Evolutionary conservation across 2,797 vertebrate genomes (phyloP).

Genomic region (Micrastur ruficollis): DNA sequence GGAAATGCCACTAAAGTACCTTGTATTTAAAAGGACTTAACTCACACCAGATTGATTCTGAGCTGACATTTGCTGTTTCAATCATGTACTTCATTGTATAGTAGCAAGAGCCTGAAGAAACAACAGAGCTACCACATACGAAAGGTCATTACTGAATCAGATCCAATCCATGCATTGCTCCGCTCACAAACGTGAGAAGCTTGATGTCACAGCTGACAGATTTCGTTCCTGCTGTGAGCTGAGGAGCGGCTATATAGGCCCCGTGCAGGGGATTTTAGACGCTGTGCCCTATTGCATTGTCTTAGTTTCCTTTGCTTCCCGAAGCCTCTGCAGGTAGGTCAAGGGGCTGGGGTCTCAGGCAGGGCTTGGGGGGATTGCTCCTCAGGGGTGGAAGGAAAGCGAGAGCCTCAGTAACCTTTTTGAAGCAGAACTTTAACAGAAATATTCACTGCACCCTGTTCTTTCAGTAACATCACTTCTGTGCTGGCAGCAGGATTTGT

Average conservation of each 20-base stretch:
- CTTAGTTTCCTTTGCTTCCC: neutral
- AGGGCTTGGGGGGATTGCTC: rapidly evolving
- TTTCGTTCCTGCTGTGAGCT: neutral
- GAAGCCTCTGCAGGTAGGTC: neutral
- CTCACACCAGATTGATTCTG: neutral
- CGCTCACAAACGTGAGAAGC: neutral
- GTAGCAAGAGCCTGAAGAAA: neutral
- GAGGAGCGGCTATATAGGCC: neutral
- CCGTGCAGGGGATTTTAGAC: neutral
- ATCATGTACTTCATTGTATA: neutral
- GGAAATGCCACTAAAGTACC: neutral
- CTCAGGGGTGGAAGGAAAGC: neutral
- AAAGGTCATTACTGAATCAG: neutral
- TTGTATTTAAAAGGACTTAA: neutral
- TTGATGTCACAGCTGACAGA: neutral
- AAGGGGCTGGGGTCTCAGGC: neutral
- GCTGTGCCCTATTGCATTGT: neutral
- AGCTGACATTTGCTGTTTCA: neutral
- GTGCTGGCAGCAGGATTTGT: neutral
- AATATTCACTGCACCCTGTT: neutral
- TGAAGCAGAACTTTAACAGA: neutral
- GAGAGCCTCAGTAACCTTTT: neutral
- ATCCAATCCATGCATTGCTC: neutral
- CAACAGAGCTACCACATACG: neutral
- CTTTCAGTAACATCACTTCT: neutral